Percentiles rank a stretch among this genome's conserved stretches.
Conservation (phyloP, 2,113 vertebrate species). For the Alectura lathami region DNA sequence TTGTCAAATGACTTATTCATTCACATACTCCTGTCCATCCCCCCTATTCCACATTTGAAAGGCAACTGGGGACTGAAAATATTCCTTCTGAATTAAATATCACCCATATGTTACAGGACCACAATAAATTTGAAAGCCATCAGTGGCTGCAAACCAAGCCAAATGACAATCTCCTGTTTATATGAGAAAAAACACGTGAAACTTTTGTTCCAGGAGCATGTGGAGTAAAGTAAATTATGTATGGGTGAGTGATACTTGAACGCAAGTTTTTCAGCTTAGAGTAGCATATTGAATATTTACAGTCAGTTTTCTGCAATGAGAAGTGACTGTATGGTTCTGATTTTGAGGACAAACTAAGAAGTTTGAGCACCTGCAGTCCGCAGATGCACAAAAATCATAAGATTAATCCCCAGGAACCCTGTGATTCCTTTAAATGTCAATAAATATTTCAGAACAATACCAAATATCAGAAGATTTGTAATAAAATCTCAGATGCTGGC, state of each 20-base stretch:
- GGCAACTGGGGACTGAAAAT: neutral
- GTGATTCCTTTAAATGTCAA: neutral
- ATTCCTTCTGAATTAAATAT: neutral
- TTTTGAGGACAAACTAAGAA: neutral
- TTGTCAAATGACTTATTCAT: neutral
- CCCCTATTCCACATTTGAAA: neutral
- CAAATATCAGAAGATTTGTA: neutral
- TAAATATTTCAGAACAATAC: neutral
- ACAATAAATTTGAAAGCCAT: neutral
- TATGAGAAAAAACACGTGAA: neutral
- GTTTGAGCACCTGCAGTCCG: neutral
- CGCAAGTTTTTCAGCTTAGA: neutral
- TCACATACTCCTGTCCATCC: neutral
- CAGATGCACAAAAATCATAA: neutral
- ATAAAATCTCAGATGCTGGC: neutral
- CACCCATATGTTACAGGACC: neutral
- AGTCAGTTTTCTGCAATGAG: neutral
- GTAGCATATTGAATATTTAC: neutral
- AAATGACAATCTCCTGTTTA: neutral
- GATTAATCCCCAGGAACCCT: neutral
- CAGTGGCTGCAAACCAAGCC: neutral
- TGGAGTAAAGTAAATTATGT: neutral
- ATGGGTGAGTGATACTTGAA: neutral
- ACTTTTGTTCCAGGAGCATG: neutral
- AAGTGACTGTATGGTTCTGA: neutral